Percentiles rank a stretch among this genome's conserved stretches.
phyloP scores from a whole-genome alignment of 1,140 invertebrate genomes.

The Leguminivora glycinivorella region DNA sequence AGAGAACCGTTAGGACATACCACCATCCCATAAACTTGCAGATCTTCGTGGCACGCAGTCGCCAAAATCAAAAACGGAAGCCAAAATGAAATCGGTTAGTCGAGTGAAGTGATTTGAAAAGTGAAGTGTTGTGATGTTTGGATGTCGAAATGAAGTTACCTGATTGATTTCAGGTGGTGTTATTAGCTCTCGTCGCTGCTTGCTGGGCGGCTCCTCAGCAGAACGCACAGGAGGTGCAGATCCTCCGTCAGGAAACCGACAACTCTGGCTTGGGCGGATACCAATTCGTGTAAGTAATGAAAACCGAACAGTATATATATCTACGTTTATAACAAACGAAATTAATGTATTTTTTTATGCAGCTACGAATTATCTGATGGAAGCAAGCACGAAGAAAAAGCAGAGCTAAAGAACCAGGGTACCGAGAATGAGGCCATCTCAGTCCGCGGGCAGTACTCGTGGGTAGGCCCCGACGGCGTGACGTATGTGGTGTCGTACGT shows the following conservation, averaged over 20 bases:
- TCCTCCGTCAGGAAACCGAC: conserved; percentile 72
- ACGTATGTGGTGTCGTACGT: conserved; percentile 83
- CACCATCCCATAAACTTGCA: conserved; percentile 63
- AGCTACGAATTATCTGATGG: conserved; percentile 77
- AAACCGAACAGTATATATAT: background rate
- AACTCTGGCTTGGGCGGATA: conserved; percentile 62
- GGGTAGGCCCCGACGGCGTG: conserved; percentile 80
- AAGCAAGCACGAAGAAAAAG: conserved; percentile 76
- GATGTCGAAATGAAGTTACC: conserved; percentile 30
- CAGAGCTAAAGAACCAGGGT: conserved; percentile 76
- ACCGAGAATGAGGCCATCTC: conserved; percentile 52
- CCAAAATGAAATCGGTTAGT: conserved; percentile 72
- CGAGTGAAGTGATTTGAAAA: conserved; percentile 43
- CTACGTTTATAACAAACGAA: conserved; percentile 14
- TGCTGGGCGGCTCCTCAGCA: conserved; percentile 64
- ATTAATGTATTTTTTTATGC: conserved; percentile 33
- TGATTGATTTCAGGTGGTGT: conserved; percentile 61
- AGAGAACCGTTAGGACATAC: conserved; percentile 62
- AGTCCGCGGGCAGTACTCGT: conserved; percentile 73
- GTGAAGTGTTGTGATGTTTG: conserved; percentile 27
- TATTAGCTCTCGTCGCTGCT: conserved; percentile 52
- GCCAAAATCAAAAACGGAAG: conserved; percentile 43
- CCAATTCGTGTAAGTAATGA: conserved; percentile 65
- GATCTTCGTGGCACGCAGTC: conserved; percentile 55
- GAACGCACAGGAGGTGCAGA: conserved; percentile 71